These are phyloP conservation scores for Napeogenes inachia DNA, from an alignment of 2,888 invertebrate genomes.

Conservation along the genomic window DNA sequence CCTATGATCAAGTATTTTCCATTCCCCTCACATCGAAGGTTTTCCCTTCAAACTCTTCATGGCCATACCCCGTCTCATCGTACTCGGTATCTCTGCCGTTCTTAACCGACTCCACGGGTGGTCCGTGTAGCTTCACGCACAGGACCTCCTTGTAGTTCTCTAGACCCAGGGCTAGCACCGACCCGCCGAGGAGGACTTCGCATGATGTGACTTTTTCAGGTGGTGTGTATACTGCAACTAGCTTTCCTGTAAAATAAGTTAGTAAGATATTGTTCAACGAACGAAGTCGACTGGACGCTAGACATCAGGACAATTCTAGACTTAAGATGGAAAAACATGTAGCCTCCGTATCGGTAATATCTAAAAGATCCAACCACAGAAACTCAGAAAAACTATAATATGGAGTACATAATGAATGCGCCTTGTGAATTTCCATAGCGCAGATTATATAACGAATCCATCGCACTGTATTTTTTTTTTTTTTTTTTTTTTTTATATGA, in stretches of 20 bases:
- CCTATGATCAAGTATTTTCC: slow-evolving; percentile 55
- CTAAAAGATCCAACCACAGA: no score
- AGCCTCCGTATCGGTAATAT: no score
- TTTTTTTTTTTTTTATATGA: no score
- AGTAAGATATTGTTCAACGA: no score
- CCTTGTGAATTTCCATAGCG: no score
- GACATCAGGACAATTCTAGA: no score
- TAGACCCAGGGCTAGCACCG: slow-evolving; percentile 82
- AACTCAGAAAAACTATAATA: no score
- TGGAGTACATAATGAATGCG: no score
- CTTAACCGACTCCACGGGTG: slow-evolving; percentile 53
- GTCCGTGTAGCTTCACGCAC: slow-evolving; percentile 79
- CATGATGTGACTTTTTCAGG: slow-evolving; percentile 84
- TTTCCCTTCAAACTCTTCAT: slow-evolving; percentile 48
- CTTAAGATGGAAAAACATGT: no score
- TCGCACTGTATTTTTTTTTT: no score
- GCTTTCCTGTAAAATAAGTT: slow-evolving; percentile 76
- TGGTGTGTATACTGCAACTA: slow-evolving; percentile 88
- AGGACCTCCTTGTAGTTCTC: slow-evolving; percentile 81
- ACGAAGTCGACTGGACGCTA: no score
- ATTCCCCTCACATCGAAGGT: slow-evolving; percentile 75
- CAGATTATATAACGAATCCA: no score
- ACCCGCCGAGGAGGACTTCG: slow-evolving; percentile 86
- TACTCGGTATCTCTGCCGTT: slow-evolving; percentile 69
- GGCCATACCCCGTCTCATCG: slow-evolving; percentile 72